Base-by-base conservation (phyloP, 2,888 invertebrate species). In the Allophyes oxyacanthae region DNA sequence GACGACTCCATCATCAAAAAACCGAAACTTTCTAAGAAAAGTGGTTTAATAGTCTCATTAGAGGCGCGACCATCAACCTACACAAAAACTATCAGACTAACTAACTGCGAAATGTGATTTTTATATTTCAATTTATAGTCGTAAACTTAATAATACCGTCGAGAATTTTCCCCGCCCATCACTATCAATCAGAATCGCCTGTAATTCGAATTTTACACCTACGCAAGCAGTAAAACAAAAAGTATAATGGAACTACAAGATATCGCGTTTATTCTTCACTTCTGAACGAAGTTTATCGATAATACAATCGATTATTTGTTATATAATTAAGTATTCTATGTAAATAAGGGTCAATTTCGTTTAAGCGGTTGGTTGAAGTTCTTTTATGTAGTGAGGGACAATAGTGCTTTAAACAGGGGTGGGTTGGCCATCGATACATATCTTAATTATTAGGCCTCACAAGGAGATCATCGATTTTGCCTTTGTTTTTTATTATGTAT, bases 371-470 rank as follows among this genome's bases (percentile, higher is more conserved):
- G 30, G 45, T 71, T 54, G 41, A 48, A 51, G 65, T 70, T 61
- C 61, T 65, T 75, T 66, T 72, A 67, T 65, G 67, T 59, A 61
- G 50, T 51, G 60, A 81, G 74, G 83, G 86, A 90, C 90, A 91
- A 91, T 90, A 87, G 86, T 84, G 83, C 75, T 82, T 84, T 83
- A 82, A 86, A 84, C 85, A 86, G 85, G 85, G 85, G 86, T 89
- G 92, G 91, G 92, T 79, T 81, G 86, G 85, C 77, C 86, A 84
- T 89, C 87, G 87, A 91, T 92, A 91, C 92, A 93, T 92, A 94
- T 94, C 94, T 93, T 94, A 94, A 94, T 94, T n/a, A n/a, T n/a
- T 93, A 92, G 92, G 85, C 94, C 94, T 76, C 94, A 94, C 94
- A 94, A 86, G 90, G 86, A 85, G 92, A 83, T 80, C 82, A 81